Percentiles rank a stretch among this genome's conserved stretches.
Evolutionary conservation across 2,113 vertebrate genomes (phyloP).

Genomic region (Miniopterus natalensis): DNA sequence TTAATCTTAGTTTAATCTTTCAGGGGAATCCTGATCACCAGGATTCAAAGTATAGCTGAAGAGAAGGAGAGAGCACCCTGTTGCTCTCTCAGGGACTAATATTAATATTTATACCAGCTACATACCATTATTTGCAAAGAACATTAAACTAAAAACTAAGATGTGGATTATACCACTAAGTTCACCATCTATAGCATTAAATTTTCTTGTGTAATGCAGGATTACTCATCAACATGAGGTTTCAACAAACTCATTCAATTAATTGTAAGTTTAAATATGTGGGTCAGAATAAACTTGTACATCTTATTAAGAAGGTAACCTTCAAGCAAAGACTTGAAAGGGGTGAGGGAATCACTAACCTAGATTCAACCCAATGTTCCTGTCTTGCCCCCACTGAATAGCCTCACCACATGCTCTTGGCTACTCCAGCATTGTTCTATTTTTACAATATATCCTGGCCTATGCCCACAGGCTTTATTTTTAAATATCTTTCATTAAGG

Average conservation of each 20-base stretch:
- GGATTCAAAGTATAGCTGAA: constrained; percentile 51
- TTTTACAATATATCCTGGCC: not conserved
- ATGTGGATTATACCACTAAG: not conserved
- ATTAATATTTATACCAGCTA: constrained; percentile 63
- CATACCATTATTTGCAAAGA: constrained; percentile 54
- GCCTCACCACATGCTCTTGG: constrained; percentile 1
- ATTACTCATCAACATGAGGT: constrained; percentile 41
- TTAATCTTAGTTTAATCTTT: not conserved
- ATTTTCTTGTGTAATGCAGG: constrained; percentile 43
- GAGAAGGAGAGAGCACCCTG: constrained; percentile 25
- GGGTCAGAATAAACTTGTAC: constrained; percentile 53
- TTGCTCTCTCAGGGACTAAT: constrained; percentile 41
- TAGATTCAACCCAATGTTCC: not conserved
- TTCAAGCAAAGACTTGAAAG: constrained; percentile 52
- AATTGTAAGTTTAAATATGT: constrained; percentile 45
- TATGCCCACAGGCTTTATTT: not conserved
- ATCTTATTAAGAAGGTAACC: constrained; percentile 28
- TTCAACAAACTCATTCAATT: constrained; percentile 62
- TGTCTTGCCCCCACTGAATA: not conserved
- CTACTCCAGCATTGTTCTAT: constrained; percentile 30
- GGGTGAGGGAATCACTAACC: constrained; percentile 12
- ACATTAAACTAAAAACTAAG: constrained; percentile 60
- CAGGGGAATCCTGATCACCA: constrained; percentile 49
- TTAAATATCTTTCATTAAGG: constrained; percentile 54
- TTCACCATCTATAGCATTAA: constrained; percentile 15